These are phyloP conservation scores for Hydrozoanthus gracilis DNA, from an alignment of 92 coral and sea anemone species.

Conservation along the genomic window DNA sequence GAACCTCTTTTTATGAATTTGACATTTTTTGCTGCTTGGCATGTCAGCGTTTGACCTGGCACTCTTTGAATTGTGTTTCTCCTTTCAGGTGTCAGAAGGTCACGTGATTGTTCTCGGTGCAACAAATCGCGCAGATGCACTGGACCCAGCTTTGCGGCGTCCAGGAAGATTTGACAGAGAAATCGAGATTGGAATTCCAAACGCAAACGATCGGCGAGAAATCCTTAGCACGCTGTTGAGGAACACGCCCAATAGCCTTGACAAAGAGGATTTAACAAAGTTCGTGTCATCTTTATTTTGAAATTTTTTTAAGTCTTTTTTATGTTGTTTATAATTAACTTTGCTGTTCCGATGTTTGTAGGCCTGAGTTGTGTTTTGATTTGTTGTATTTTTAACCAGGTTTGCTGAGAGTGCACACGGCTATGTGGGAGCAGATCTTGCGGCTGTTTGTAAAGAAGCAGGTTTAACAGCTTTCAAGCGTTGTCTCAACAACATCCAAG, in stretches of 20 bases:
- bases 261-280: slow-evolving; percentile 77
- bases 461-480: slow-evolving; percentile 86
- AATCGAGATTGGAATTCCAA: slow-evolving; percentile 97
- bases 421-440: slow-evolving; percentile 96
- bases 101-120: slow-evolving; percentile 95
- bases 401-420: slow-evolving; percentile 98
- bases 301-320: background rate
- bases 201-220: slow-evolving; percentile 86
- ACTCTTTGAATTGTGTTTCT: background rate
- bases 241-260: slow-evolving; percentile 79
- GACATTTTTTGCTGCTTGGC: background rate
- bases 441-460: slow-evolving; percentile 98
- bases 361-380: background rate
- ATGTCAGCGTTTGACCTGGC: background rate
- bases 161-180: slow-evolving; percentile 98
- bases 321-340: background rate
- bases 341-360: too few species aligned
- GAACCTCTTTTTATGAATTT: background rate
- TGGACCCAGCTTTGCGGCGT: slow-evolving; percentile 96
- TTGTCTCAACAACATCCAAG: slow-evolving; percentile 55
- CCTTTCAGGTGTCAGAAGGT: slow-evolving; percentile 54
- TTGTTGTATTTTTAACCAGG: slow-evolving; percentile 38
- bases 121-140: slow-evolving; percentile 93
- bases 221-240: slow-evolving; percentile 83
- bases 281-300: slow-evolving; percentile 7